These are phyloP conservation scores for Acleris emargana DNA, from an alignment of 2,888 invertebrate species.

Conservation along the genomic window DNA sequence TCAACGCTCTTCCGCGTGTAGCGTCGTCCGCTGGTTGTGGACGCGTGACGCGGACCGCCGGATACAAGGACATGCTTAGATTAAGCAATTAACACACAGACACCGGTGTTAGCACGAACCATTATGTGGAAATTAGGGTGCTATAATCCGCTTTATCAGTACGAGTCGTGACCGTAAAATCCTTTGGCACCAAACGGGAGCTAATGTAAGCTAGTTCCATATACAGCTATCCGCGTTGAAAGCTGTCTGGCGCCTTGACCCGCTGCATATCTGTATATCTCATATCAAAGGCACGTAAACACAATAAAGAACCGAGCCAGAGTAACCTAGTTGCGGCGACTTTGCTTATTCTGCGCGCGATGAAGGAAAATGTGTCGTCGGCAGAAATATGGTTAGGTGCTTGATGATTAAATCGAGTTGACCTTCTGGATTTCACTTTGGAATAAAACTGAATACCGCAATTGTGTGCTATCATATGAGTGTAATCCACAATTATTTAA, in stretches of 20 bases:
- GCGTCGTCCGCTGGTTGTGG: slow-evolving; percentile 67
- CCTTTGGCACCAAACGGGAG: slow-evolving; percentile 63
- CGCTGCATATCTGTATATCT: slow-evolving; percentile 70
- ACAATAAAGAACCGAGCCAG: slow-evolving; percentile 77
- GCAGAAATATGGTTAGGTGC: slow-evolving; percentile 39
- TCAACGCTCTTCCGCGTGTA: slow-evolving; percentile 76
- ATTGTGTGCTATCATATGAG: slow-evolving; percentile 41
- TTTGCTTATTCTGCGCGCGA: slow-evolving; percentile 71
- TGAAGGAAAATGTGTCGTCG: slow-evolving; percentile 48
- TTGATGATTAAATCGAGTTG: slow-evolving; percentile 36
- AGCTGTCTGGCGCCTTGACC: slow-evolving; percentile 81
- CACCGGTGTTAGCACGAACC: slow-evolving; percentile 58
- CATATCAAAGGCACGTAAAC: slow-evolving; percentile 80
- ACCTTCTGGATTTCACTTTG: slow-evolving; percentile 1
- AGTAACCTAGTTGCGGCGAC: slow-evolving; percentile 72
- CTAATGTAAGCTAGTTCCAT: slow-evolving; percentile 67
- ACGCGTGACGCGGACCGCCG: slow-evolving; percentile 54
- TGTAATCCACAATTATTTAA: not conserved
- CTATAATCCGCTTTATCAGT: slow-evolving; percentile 56
- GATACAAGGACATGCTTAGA: slow-evolving; percentile 66
- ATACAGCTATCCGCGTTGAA: slow-evolving; percentile 71
- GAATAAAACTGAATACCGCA: slow-evolving; percentile 26
- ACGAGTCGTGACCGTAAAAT: slow-evolving; percentile 62
- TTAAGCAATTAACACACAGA: slow-evolving; percentile 68
- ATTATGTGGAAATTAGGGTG: slow-evolving; percentile 69